Base-by-base conservation (phyloP, 2,888 invertebrate species). In the Drosophila tripunctata region DNA sequence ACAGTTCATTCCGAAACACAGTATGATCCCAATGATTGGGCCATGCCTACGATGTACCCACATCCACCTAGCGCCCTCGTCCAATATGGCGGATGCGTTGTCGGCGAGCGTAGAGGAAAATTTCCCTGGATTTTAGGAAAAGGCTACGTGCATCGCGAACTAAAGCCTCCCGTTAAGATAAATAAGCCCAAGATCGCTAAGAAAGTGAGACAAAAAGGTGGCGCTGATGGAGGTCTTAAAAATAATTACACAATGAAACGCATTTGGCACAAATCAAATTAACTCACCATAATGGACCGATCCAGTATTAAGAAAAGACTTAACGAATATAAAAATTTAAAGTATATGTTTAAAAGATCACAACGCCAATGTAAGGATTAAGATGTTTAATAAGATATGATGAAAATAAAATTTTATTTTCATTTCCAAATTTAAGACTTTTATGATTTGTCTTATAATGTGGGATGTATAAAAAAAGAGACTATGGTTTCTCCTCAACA, bases 1-100 rank as follows among this genome's bases (percentile, higher is more conserved):
- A 91, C 93, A 3, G 74, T 78, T 0, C 93, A 94, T 66, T 93
- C 92, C 1, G 94, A 94, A 55, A 94, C 94, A 0, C 95, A 95
- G 78, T 95, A 94, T 72, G 83, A 91, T 41, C 91, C 92, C 5
- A 91, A 92, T 1, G 94, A 95, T 88, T 92, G 93, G 57, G 83
- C 81, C 31, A 31, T 77, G 19, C 70, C 75, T 50, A 78, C 88
- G 0, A 35, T 76, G 48, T 88, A 70, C 24, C 89, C 89, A 0
- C 78, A 78, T 67, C 80, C 83, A n/a, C 60, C 80, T 1, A 90
- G 71, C 43, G 81, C 89, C 30, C 71, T 73, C 7, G 77, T 86
- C 43, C 88, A 87, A 47, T 78, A 84, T 40, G 83, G 66, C 0
- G 82, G 77, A 3, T 89, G 89, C 45, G 87, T 84, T 0, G 64